Conservation (phyloP, 1,140 invertebrate species). For the Mesaphorura yosii region DNA sequence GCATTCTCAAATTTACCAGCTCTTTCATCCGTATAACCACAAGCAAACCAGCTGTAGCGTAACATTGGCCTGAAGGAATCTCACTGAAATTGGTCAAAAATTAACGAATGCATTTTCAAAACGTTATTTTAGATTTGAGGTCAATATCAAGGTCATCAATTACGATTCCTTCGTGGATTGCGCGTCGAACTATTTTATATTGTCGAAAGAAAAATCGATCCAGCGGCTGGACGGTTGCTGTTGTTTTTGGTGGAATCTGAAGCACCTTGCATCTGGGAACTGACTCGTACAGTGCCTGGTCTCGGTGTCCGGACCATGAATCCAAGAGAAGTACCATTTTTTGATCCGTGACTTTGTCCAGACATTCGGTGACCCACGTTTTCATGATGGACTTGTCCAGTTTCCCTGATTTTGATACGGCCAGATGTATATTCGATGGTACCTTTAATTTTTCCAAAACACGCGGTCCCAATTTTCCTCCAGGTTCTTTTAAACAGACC, state of each 20-base stretch:
- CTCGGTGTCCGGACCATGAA: conserved; percentile 15
- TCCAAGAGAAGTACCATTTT: conserved; percentile 17
- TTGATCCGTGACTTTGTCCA: not conserved
- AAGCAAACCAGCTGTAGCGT: not conserved
- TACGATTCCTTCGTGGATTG: not conserved
- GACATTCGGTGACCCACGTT: not conserved
- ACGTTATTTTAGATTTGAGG: not conserved
- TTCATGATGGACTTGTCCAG: conserved; percentile 6
- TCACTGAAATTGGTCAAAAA: not conserved
- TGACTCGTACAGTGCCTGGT: conserved; percentile 2
- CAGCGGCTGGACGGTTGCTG: not conserved
- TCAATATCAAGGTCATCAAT: not conserved
- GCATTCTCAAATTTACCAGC: not conserved
- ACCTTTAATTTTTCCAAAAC: conserved; percentile 4
- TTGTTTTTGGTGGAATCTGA: conserved; percentile 1
- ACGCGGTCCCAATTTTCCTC: conserved; percentile 11
- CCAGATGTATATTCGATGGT: conserved; percentile 11
- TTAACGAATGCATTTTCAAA: not conserved
- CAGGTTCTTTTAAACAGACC: conserved; percentile 17
- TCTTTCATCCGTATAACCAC: not conserved
- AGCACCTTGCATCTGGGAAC: conserved; percentile 5
- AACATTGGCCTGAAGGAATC: not conserved
- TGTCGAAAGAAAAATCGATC: not conserved
- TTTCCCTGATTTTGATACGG: conserved; percentile 14
- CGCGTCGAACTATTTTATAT: not conserved